These are phyloP conservation scores for Anorthoa munda DNA, from an alignment of 2,888 invertebrate species.

Conservation along the genomic window DNA sequence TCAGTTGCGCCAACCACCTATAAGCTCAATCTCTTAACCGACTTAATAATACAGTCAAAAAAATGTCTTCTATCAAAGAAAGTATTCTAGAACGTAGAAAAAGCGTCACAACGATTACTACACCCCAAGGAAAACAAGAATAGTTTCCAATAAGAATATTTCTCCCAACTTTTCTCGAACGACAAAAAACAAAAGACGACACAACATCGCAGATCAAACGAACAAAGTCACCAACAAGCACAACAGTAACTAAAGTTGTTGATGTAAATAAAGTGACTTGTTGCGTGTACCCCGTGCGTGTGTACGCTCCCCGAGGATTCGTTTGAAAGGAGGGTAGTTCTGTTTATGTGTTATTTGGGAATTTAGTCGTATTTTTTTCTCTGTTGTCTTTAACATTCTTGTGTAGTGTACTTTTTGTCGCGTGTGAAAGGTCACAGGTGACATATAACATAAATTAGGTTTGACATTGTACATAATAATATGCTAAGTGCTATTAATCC, in stretches of 20 bases:
- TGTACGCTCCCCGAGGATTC: slow-evolving; percentile 50
- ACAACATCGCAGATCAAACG: slow-evolving; percentile 24
- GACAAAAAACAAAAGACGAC: slow-evolving; percentile 20
- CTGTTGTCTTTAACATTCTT: slow-evolving; percentile 19
- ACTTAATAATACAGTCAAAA: background rate
- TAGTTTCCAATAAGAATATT: background rate
- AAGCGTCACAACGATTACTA: background rate
- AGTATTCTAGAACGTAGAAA: background rate
- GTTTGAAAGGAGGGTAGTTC: slow-evolving; percentile 29
- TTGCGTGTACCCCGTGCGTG: slow-evolving; percentile 56
- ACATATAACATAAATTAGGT: background rate
- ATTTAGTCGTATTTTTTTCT: slow-evolving; percentile 26
- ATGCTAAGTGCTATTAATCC: background rate
- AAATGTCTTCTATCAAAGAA: background rate
- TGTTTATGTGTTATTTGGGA: slow-evolving; percentile 33
- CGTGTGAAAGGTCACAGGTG: slow-evolving; percentile 16
- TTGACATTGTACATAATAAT: no score
- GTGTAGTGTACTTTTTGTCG: background rate
- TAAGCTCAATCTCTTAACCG: no score
- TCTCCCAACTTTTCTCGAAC: slow-evolving; percentile 17
- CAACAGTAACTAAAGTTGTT: slow-evolving; percentile 27
- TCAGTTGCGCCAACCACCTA: no score
- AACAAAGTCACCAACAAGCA: slow-evolving; percentile 17
- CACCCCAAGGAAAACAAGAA: background rate
- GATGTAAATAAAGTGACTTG: slow-evolving; percentile 55